Evolutionary conservation across 2,113 vertebrate species (phyloP), one percentile per base, ranked within the genome.

Genomic region (Fukomys damarensis): DNA sequence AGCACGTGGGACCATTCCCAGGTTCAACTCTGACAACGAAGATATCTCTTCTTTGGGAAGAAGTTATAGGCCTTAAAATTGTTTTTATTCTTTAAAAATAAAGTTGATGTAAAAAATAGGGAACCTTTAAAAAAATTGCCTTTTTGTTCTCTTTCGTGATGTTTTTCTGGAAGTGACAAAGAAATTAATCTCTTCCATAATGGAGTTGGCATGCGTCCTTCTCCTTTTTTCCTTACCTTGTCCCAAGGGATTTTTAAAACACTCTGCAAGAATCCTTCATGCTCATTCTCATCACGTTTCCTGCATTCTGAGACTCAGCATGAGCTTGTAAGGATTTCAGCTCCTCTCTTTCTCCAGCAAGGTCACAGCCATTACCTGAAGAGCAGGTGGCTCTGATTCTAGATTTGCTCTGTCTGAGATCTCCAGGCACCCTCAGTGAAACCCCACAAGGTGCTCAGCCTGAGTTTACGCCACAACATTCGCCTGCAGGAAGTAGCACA

Each of bases 151-250:
- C 35, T 90, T 94, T 92, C 74, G 74, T 93, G 32, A 46, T 88
- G 38, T 93, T 96, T 95, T 88, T 59, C 38, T 94, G 92, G 52
- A 65, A 63, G 70, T 88, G 87, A 65, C 30, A 72, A 77, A 85
- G 77, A 94, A 94, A 93, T 88, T 85, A 65, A 89, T 96, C 70
- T 94, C 41, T 89, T 79, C 30, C 81, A 72, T 88, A 91, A 81
- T 30, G 13, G 58, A 76, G 14, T 30, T 20, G 28, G 12, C 38
- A 70, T 91, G 66, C 43, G 16, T 93, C 9, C 58, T 68, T 81
- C 43, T 77, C 35, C 56, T 94, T 61, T 35, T 32, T 74, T 89
- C 14, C 43, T 85, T 52, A 8, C 59, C 46, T 79, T 81, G 74
- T 91, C 49, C 90, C 38, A 13, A 88, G 90, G 86, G 90, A 90